Evolutionary conservation across 2,888 invertebrate genomes (phyloP).

Genomic region (Cremastinae sp.): DNA sequence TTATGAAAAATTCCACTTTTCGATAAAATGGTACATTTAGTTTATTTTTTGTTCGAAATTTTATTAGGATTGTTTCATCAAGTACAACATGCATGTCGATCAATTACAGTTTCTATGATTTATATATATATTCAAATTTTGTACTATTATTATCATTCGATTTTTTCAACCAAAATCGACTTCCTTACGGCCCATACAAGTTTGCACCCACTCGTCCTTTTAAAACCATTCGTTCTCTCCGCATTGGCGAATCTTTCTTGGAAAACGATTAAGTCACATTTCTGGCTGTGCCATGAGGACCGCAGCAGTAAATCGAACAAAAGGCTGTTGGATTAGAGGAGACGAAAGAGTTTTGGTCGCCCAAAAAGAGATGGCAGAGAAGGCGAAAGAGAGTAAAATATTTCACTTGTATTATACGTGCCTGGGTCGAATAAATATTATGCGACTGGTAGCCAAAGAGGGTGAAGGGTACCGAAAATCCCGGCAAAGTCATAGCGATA

Average conservation of each 20-base stretch:
- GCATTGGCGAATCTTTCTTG: slow-evolving; percentile 57
- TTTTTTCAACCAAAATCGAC: slow-evolving; percentile 40
- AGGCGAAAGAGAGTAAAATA: slow-evolving; percentile 27
- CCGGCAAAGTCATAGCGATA: slow-evolving; percentile 24
- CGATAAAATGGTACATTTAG: too few species aligned
- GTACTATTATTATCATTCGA: slow-evolving; percentile 34
- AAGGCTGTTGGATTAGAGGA: slow-evolving; percentile 57
- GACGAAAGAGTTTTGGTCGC: slow-evolving; percentile 31
- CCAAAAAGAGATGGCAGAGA: too few species aligned
- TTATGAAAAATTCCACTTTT: too few species aligned
- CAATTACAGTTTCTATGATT: slow-evolving; percentile 2
- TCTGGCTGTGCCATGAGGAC: slow-evolving; percentile 42
- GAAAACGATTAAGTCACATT: slow-evolving; percentile 64
- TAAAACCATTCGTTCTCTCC: slow-evolving; percentile 31
- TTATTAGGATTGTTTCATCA: too few species aligned
- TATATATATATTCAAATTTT: slow-evolving; percentile 19
- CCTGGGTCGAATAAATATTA: not conserved
- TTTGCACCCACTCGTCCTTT: slow-evolving; percentile 30
- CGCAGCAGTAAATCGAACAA: slow-evolving; percentile 40
- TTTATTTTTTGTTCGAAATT: too few species aligned
- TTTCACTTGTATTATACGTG: slow-evolving; percentile 31
- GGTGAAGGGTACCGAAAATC: slow-evolving; percentile 28
- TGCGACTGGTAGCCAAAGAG: not conserved
- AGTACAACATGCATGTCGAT: too few species aligned
- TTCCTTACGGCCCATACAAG: slow-evolving; percentile 23